These are phyloP conservation scores for Pectinophora gossypiella DNA, from an alignment of 1,140 invertebrate genomes.

Conservation along the genomic window DNA sequence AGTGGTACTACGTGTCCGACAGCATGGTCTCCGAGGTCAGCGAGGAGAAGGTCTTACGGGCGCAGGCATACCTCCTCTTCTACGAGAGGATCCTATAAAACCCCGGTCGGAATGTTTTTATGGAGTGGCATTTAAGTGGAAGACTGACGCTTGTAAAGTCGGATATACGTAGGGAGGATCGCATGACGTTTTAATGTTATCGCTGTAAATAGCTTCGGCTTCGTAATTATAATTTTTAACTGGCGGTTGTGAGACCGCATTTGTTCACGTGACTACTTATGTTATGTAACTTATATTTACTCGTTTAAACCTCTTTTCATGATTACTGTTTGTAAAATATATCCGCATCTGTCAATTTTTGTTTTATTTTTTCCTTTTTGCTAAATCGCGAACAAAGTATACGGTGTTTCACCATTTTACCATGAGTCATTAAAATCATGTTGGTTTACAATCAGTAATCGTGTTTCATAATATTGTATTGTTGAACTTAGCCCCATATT, in stretches of 20 bases:
- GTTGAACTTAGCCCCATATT: background rate
- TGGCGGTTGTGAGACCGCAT: background rate
- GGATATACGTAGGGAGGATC: slow-evolving; percentile 18
- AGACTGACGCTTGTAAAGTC: slow-evolving; percentile 41
- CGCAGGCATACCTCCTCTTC: slow-evolving; percentile 97
- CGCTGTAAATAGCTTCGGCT: slow-evolving; percentile 47
- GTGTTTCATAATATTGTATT: background rate
- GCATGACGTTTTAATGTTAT: slow-evolving; percentile 17
- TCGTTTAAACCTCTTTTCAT: background rate
- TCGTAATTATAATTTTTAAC: background rate
- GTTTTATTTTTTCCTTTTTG: background rate
- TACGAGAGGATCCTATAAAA: slow-evolving; percentile 91
- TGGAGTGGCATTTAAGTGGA: slow-evolving; percentile 55
- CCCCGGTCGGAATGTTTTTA: background rate
- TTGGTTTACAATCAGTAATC: slow-evolving; percentile 1
- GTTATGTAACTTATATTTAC: slow-evolving; percentile 2
- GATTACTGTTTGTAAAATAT: slow-evolving; percentile 1
- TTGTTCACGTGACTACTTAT: background rate
- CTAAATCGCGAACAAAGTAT: background rate
- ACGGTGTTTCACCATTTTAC: background rate
- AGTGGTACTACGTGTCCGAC: slow-evolving; percentile 97
- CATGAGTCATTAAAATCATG: background rate
- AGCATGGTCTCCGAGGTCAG: slow-evolving; percentile 87
- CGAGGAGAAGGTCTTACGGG: slow-evolving; percentile 87
- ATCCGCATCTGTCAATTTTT: background rate